Base-by-base conservation (phyloP, 2,888 invertebrate genomes). In the Yponomeuta plumbellus region DNA sequence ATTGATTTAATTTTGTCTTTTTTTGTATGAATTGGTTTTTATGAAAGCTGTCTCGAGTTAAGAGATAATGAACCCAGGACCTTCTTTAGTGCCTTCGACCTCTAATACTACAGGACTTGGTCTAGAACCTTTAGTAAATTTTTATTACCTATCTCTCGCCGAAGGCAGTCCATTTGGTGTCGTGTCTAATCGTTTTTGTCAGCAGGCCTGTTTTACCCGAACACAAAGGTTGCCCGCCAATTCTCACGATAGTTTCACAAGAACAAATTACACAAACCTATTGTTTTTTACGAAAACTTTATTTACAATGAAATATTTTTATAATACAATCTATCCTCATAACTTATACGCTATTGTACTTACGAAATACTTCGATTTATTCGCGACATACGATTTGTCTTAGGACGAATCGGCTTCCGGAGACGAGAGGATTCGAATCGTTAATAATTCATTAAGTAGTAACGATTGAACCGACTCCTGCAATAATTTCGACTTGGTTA, bases 301-400 rank as follows among this genome's bases (percentile, higher is more conserved):
- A 91, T 91, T 91, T 91, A 91, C 91, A 91, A 81, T 85, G 85
- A 79, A 83, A 80, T 88, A 89, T 86, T 87, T 52, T 86, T 88
- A 90, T 86, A 89, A 80, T 81, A 90, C 86, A 89, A 80, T 81
- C 82, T 85, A 83, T 79, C 73, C 71, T 81, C 80, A 78, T 82
- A 86, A 82, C 85, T 85, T 84, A 85, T 61, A 66, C 71, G 74
- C 81, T 84, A 85, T 79, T 81, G 80, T 80, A 83, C 75, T 76
- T 77, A 79, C 72, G 74, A 76, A 71, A 73, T 77, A 76, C 61
- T 70, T 72, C 74, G 71, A 74, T 75, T 73, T 66, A 62, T 68
- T 68, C 68, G 68, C 67, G 64, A 63, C 67, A 67, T 69, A 64
- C 69, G 44, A 52, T 64, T 70, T 71, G 74, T 52, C 13, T 17